Conservation (phyloP, 2,113 vertebrate genomes). For the Hemibagrus wyckioides region DNA sequence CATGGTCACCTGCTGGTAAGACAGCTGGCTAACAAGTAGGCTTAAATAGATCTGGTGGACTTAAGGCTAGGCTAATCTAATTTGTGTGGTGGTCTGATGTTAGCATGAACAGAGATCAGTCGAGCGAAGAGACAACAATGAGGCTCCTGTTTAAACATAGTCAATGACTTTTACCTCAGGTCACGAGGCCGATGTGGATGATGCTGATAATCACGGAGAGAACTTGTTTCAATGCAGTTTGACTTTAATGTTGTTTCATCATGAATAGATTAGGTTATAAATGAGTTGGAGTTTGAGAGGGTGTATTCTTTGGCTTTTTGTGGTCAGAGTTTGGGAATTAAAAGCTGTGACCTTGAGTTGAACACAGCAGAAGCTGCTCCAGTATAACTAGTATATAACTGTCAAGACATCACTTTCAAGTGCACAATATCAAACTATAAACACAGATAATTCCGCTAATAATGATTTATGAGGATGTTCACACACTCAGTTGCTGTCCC, state of each 20-base stretch:
- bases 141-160: neutral
- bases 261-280: neutral
- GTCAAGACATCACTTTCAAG: too few relatives aligned
- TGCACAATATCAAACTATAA: too few relatives aligned
- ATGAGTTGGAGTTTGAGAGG: neutral
- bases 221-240: neutral
- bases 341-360: neutral
- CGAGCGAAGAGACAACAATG: neutral
- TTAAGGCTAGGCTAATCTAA: neutral
- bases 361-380: neutral
- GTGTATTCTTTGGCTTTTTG: neutral
- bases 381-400: neutral
- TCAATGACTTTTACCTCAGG: neutral
- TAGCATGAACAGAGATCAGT: neutral
- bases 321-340: neutral
- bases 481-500: too few relatives aligned
- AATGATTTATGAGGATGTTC: too few relatives aligned
- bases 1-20: neutral
- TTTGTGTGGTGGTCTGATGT: neutral
- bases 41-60: neutral
- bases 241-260: neutral
- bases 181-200: neutral
- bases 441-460: too few relatives aligned
- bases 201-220: neutral
- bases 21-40: neutral